These are phyloP conservation scores for Araneus ventricosus DNA, from an alignment of 1,140 invertebrate species.

Conservation along the genomic window DNA sequence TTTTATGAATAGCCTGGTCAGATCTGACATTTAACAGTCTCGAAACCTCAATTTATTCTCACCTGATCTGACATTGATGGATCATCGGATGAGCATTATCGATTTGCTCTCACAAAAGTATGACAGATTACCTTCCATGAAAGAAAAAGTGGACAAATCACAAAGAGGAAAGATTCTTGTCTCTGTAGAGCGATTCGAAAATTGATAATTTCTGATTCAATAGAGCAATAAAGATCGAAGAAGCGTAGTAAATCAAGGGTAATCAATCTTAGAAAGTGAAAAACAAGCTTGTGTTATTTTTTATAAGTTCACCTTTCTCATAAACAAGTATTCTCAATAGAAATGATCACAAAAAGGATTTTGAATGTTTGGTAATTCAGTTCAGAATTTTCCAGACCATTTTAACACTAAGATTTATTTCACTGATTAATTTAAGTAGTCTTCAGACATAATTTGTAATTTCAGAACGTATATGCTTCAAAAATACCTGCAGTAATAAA, in stretches of 20 bases:
- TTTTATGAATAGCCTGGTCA: not conserved
- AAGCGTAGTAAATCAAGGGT: not conserved
- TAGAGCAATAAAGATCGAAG: not conserved
- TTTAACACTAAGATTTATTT: no score
- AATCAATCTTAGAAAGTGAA: not conserved
- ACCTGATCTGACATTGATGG: not conserved
- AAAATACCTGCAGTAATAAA: no score
- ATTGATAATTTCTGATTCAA: slow-evolving; percentile 23
- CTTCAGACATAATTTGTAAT: no score
- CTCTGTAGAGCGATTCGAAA: not conserved
- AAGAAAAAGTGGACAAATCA: slow-evolving; percentile 1
- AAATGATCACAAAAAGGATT: no score
- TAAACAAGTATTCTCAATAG: no score
- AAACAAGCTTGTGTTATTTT: not conserved
- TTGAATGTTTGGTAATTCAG: no score
- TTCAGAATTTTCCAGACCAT: no score
- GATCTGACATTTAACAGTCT: not conserved
- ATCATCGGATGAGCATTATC: not conserved
- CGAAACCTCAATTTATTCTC: not conserved
- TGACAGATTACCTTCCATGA: not conserved
- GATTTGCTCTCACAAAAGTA: not conserved
- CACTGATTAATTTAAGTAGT: no score
- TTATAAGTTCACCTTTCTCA: no score
- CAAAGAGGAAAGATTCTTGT: not conserved
- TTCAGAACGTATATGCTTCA: no score